These are phyloP conservation scores for Serinus canaria DNA, from an alignment of 2,113 vertebrate species.

Conservation along the genomic window DNA sequence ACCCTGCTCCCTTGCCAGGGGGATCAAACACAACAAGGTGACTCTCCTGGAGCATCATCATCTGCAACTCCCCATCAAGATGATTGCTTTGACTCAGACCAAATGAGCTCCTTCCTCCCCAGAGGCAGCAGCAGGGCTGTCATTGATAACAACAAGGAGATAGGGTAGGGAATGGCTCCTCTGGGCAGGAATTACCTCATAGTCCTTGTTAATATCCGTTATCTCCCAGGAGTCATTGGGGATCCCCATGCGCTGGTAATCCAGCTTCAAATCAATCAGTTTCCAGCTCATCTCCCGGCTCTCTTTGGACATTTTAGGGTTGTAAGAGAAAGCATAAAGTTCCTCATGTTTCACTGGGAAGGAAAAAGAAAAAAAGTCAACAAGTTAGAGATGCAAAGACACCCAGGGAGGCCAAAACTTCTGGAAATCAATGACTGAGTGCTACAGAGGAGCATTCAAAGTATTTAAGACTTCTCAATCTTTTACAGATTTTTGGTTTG, in stretches of 20 bases:
- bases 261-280: slow-evolving; percentile 70
- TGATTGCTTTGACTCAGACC: not conserved
- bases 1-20: not conserved
- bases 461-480: not conserved
- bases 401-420: not conserved
- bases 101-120: not conserved
- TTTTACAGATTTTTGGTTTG: not conserved
- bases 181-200: slow-evolving; percentile 71
- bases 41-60: not conserved
- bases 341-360: slow-evolving; percentile 75
- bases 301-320: slow-evolving; percentile 75
- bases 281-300: slow-evolving; percentile 76
- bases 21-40: slow-evolving; percentile 11
- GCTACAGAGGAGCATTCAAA: not conserved
- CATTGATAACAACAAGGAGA: not conserved
- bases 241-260: slow-evolving; percentile 81
- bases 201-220: slow-evolving; percentile 76
- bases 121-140: not conserved
- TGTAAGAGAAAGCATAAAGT: slow-evolving; percentile 83
- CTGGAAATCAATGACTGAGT: not conserved
- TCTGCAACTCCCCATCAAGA: not conserved
- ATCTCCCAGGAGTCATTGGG: slow-evolving; percentile 77
- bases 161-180: not conserved
- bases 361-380: not conserved
- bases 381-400: not conserved